phyloP scores from a whole-genome alignment of 2,888 invertebrate species.

The Scaptomyza caliginosa region DNA sequence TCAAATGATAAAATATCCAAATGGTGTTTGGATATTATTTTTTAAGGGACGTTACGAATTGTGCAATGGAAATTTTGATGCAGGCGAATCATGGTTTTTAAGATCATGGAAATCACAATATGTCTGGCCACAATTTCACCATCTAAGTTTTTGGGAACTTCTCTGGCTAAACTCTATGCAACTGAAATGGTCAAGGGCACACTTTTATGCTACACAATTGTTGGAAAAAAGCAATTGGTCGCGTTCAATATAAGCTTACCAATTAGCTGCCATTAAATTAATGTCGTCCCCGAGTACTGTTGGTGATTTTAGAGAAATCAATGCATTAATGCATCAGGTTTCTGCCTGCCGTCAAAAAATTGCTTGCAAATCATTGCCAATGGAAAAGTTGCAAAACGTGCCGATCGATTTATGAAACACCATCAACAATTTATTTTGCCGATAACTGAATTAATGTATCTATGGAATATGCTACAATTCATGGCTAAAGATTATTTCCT shows the following conservation, averaged over 20 bases:
- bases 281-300: constrained; percentile 86
- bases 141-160: constrained; percentile 97
- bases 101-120: constrained; percentile 92
- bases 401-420: constrained; percentile 91
- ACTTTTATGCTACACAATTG: constrained; percentile 89
- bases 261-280: constrained; percentile 92
- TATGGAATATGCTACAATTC: constrained; percentile 96
- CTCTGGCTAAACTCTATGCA: constrained; percentile 90
- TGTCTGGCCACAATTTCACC: constrained; percentile 95
- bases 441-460: constrained; percentile 93
- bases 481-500: constrained; percentile 89
- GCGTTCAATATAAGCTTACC: constrained; percentile 94
- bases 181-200: constrained; percentile 90
- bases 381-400: constrained; percentile 98
- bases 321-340: constrained; percentile 89
- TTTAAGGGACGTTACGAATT: constrained; percentile 94
- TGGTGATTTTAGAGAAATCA: constrained; percentile 81
- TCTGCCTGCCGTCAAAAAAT: constrained; percentile 94
- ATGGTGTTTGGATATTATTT: constrained; percentile 96
- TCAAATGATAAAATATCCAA: constrained; percentile 89
- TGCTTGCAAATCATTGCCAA: constrained; percentile 97
- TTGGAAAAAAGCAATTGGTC: constrained; percentile 95
- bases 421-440: constrained; percentile 91
- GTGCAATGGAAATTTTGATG: constrained; percentile 90
- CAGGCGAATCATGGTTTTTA: constrained; percentile 90